A percentile compares a stretch with the other conserved stretches of the same genome.
phyloP scores from a whole-genome alignment of 2,888 invertebrate genomes.

The Miltochrista miniata region DNA sequence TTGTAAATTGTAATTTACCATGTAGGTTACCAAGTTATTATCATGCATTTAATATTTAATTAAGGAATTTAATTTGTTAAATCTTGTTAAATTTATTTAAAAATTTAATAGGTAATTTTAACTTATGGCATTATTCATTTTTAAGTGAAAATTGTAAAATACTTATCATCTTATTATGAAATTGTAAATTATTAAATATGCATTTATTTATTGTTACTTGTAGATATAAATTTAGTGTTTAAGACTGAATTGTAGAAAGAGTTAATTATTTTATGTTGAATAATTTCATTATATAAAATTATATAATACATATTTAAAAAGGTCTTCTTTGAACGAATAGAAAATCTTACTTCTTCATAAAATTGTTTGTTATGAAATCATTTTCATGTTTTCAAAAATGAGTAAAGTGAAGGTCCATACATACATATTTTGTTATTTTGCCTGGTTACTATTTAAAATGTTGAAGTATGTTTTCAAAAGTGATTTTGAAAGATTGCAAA shows the following conservation, averaged over 20 bases:
- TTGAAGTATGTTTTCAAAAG: too few relatives aligned
- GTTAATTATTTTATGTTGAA: slow-evolving; percentile 30
- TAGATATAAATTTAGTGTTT: slow-evolving; percentile 50
- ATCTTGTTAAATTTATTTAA: not conserved
- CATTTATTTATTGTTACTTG: slow-evolving; percentile 69
- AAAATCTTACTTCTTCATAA: too few relatives aligned
- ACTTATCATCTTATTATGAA: slow-evolving; percentile 24
- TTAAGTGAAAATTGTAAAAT: slow-evolving; percentile 36
- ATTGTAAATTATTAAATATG: slow-evolving; percentile 59
- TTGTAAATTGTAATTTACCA: not conserved
- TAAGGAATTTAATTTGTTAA: not conserved
- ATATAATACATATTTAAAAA: too few relatives aligned
- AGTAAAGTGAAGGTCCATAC: too few relatives aligned
- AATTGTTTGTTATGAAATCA: too few relatives aligned
- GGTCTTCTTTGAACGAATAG: too few relatives aligned
- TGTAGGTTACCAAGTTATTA: not conserved
- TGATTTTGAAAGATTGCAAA: too few relatives aligned
- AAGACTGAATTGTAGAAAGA: slow-evolving; percentile 53
- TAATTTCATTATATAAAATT: slow-evolving; percentile 28
- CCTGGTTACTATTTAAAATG: too few relatives aligned
- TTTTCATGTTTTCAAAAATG: too few relatives aligned
- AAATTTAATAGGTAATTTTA: not conserved
- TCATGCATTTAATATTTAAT: not conserved
- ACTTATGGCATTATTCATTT: not conserved
- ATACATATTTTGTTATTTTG: too few relatives aligned